Base-by-base conservation (phyloP, 2,888 invertebrate genomes). In the Arge pagana region DNA sequence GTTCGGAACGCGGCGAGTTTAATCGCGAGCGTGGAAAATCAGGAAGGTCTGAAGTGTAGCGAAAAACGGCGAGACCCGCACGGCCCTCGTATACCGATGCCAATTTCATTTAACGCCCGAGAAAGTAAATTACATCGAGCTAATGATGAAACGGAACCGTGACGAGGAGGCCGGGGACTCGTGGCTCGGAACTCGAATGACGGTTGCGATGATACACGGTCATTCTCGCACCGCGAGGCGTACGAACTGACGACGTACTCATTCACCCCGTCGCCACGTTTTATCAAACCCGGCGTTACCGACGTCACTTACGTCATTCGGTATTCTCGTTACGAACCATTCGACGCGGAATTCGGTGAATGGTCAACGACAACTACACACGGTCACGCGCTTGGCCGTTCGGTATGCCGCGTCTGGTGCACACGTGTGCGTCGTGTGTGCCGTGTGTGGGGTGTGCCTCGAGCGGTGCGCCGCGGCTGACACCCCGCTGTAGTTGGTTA, bases 321-420 rank as follows among this genome's bases (percentile, higher is more conserved):
- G 70, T 66, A 71, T 71, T 69, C 68, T 67, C 59, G 55, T 50
- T 60, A 61, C 64, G 60, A 59, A 61, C 60, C 61, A 66, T 68
- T 68, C 66, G 68, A 63, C 66, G 59, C 62, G 61, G 66, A 66
- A 68, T 70, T 69, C 66, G 70, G 68, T 70, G 70, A 71, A 71
- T 67, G 70, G 64, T 57, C 54, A 56, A 51, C 53, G 52, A 23
- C n/a, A n/a, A n/a, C 42, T 30, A 42, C 19, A 42, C n/a, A n/a
- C n/a, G n/a, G n/a, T n/a, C n/a, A n/a, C n/a, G n/a, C n/a, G n/a
- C n/a, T n/a, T n/a, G n/a, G n/a, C n/a, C n/a, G n/a, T n/a, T n/a
- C n/a, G n/a, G n/a, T n/a, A n/a, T n/a, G n/a, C n/a, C n/a, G n/a
- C n/a, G n/a, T n/a, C n/a, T n/a, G n/a, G n/a, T n/a, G n/a, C n/a